Conservation (phyloP, 2,113 vertebrate genomes). For the Oenanthe melanoleuca region DNA sequence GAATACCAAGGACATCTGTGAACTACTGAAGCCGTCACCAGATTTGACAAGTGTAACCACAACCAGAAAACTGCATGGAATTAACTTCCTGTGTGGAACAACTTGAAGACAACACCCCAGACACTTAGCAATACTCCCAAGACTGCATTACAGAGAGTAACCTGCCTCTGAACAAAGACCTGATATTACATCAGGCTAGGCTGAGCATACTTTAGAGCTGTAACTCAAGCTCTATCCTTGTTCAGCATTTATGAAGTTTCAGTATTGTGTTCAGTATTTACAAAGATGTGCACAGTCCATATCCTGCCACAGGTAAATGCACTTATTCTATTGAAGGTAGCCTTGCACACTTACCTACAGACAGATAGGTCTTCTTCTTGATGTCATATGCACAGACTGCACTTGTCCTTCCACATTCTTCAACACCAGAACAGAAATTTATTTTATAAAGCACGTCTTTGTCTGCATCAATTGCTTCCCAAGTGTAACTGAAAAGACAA, state of each 20-base stretch:
- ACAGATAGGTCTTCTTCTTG: neutral
- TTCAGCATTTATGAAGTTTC: neutral
- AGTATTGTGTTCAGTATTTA: neutral
- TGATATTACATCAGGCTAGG: neutral
- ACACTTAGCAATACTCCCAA: neutral
- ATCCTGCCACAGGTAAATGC: neutral
- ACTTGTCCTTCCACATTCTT: conserved; percentile 70
- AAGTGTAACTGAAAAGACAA: conserved; percentile 83
- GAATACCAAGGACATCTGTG: neutral
- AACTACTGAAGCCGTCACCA: neutral
- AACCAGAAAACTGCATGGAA: neutral
- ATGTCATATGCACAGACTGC: conserved; percentile 80
- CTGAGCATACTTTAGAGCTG: neutral
- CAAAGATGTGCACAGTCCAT: neutral
- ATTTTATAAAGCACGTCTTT: conserved; percentile 82
- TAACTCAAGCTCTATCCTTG: neutral
- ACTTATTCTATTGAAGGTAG: neutral
- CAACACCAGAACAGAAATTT: conserved; percentile 76
- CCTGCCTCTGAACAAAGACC: neutral
- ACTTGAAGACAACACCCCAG: neutral
- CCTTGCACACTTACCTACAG: conserved; percentile 83
- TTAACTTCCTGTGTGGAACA: neutral
- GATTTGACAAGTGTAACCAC: neutral
- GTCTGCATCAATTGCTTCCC: conserved; percentile 87
- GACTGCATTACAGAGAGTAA: neutral